Base-by-base conservation (phyloP, 2,797 vertebrate species). In the Hydrocynus forskahlii region DNA sequence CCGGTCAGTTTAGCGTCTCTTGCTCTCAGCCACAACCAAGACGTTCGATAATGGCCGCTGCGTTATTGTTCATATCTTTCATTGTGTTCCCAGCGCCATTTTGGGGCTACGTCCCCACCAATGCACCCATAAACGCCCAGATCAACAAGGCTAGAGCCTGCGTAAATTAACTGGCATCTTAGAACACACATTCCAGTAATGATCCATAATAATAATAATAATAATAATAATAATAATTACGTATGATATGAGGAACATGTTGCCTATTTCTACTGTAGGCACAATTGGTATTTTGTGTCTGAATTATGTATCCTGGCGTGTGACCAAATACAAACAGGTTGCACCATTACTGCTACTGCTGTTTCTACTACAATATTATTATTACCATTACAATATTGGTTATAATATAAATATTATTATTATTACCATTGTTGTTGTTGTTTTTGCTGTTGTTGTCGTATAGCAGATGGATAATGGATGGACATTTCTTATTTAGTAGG, bases 81-180 rank as follows among this genome's bases (percentile, higher is more conserved):
- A 93, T 94, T 95, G 93, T 91, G 85, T 85, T 91, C 87, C 81
- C 93, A 92, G 94, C 96, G 95, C 96, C 96, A 97, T 97, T 95
- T 97, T 96, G 91, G 35, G 72, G 70, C 66, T 57, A 54, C 84
- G 91, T 91, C 91, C 86, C 29, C 80, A 88, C 83, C 84, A 80
- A 67, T 79, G 84, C 85, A 84, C 84, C 88, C 87, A 80, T 81
- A 81, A 76, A 62, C 29, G 60, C 62, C 71, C 64, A 78, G 19
- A 45, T 60, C 55, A 40, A 45, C 43, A 60, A 40, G 21, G 8
- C 43, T 52, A 64, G 45, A 64, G 14, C 50, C 38, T 8, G 4
- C 38, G 7, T 70, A 25, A 55, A 55, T 55, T 4, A 48, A 67
- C 62, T 6, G 13, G 8, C 2, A 17, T 7, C 40, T 16, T 5